Evolutionary conservation across 2,888 invertebrate species (phyloP).

Genomic region (Operophtera brumata): DNA sequence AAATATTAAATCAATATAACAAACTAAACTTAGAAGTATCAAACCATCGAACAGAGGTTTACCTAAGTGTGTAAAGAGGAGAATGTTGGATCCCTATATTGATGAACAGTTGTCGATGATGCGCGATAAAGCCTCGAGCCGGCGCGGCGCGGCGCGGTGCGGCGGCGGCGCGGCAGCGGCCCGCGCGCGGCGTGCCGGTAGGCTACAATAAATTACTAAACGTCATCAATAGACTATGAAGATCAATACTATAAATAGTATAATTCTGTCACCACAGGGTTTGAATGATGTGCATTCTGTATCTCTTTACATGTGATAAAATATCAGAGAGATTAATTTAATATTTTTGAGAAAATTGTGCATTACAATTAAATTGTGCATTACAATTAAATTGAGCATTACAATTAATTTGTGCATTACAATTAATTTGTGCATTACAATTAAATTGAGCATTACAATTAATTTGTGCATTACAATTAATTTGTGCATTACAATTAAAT

Average conservation of each 20-base stretch:
- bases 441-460: too few species aligned
- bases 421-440: too few species aligned
- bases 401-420: too few species aligned
- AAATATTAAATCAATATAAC: slow-evolving; percentile 7
- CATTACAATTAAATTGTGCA: too few species aligned
- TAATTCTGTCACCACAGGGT: slow-evolving; percentile 16
- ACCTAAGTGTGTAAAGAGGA: too few species aligned
- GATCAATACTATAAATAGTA: too few species aligned
- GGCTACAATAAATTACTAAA: slow-evolving; percentile 14
- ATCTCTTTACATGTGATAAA: slow-evolving; percentile 10
- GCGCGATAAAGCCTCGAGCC: slow-evolving; percentile 28
- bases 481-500: too few species aligned
- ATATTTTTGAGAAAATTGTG: not conserved
- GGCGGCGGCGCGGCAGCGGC: not conserved
- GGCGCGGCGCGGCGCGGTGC: not conserved
- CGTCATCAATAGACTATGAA: slow-evolving; percentile 12
- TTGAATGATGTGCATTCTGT: slow-evolving; percentile 8
- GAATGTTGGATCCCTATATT: slow-evolving; percentile 52
- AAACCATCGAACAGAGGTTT: too few species aligned
- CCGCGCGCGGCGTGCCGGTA: not conserved
- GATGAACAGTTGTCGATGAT: slow-evolving; percentile 60
- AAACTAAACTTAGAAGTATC: too few species aligned
- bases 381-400: too few species aligned
- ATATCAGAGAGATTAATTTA: not conserved
- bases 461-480: too few species aligned